Evolutionary conservation across 2,797 vertebrate species (phyloP), one percentile per base, ranked within the genome.

Genomic region (Gallinago nigripennis): DNA sequence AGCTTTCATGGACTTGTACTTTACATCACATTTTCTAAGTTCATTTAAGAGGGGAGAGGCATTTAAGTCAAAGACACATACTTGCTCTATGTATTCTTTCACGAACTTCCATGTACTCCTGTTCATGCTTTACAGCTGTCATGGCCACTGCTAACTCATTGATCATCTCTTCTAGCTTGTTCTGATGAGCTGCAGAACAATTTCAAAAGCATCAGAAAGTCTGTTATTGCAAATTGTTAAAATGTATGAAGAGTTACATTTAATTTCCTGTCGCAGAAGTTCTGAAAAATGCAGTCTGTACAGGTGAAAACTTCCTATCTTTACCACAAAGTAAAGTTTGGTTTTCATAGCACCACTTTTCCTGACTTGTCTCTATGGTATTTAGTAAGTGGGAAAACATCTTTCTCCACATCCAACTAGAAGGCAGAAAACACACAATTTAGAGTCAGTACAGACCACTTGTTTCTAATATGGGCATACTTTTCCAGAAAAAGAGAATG

Each of bases 91-190:
- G 99, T 99, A 99, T 99, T 93, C 99, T 99, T 98, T 99, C 99
- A 19, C 99, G 99, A n/a, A 99, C 99, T 98, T 99, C 99, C 99
- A 99, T 99, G 98, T 99, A 99, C 97, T 99, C 99, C 97, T 99
- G 99, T 94, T 99, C 99, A 1, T 99, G 99, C 96, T 99, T 99
- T 14, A 99, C 99, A 1, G 99, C 99, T 1, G 99, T 99, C 99
- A 99, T 99, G 6, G 99, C 99, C 87, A 99, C 99, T 1, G 99
- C 99, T 76, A 99, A 97, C 95, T 99, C 99, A 8, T 99, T 99
- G 94, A 99, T 99, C 99, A 99, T 99, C 97, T 99, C 99, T 98
- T 99, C 99, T 97, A 99, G 98, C 97, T 99, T 99, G 98, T 99
- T 99, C 98, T 99, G 99, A 93, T 99, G 99, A 94, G 99, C 99